phyloP scores from a whole-genome alignment of 2,113 vertebrate species.

The Hucho hucho region DNA sequence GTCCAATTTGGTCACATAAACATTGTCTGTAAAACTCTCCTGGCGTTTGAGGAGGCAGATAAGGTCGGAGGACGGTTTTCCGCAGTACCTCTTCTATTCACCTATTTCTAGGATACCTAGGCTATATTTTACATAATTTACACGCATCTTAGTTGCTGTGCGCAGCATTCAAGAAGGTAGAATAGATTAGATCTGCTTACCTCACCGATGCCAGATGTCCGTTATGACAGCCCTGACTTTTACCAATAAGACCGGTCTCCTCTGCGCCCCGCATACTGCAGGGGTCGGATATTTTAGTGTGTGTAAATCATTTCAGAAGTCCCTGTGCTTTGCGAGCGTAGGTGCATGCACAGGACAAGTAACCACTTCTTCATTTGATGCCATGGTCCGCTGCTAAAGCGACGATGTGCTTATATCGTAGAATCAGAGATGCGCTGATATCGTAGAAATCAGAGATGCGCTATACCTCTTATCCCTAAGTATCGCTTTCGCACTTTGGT shows the following conservation, averaged over 20 bases:
- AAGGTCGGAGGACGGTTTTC: too few species aligned
- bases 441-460: background rate
- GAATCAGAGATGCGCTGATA: constrained; percentile 18
- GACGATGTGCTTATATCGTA: constrained; percentile 37
- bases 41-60: too few species aligned
- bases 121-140: too few species aligned
- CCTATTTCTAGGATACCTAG: too few species aligned
- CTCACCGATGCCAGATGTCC: background rate
- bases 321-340: constrained; percentile 1
- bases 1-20: too few species aligned
- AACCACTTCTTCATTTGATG: constrained; percentile 4
- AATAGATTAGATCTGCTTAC: background rate
- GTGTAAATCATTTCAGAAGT: background rate
- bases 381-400: constrained; percentile 13
- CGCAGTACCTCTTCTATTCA: too few species aligned
- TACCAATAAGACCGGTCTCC: background rate
- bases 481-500: constrained; percentile 5
- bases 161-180: too few species aligned
- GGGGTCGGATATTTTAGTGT: background rate
- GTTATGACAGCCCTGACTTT: background rate
- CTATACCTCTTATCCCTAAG: constrained; percentile 18
- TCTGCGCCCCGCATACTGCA: background rate
- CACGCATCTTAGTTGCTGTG: too few species aligned
- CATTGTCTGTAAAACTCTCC: too few species aligned
- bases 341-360: constrained; percentile 24